Evolutionary conservation across 1,140 invertebrate genomes (phyloP).

Genomic region (Andricus grossulariae): DNA sequence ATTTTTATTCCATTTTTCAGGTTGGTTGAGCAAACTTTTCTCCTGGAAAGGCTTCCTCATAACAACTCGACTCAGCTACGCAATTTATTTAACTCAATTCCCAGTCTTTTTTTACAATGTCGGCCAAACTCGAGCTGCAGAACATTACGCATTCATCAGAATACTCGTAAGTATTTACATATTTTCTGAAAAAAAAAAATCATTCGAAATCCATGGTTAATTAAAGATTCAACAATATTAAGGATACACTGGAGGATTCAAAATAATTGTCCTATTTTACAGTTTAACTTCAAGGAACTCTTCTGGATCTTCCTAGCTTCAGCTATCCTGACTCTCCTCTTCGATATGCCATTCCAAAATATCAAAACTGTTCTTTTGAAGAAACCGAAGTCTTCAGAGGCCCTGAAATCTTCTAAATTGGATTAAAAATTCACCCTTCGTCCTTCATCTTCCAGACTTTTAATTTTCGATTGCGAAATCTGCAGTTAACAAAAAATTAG

Average conservation of each 20-base stretch:
- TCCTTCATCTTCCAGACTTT: neutral
- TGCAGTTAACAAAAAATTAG: no score
- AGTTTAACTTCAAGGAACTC: conserved; percentile 79
- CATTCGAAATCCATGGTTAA: neutral
- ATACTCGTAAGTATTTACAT: conserved; percentile 71
- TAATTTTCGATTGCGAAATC: no score
- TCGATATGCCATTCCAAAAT: conserved; percentile 83
- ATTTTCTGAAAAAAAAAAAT: conserved; percentile 6
- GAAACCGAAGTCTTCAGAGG: conserved; percentile 36
- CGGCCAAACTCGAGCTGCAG: conserved; percentile 76
- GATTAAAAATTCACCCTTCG: conserved; percentile 49
- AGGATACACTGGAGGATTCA: conserved; percentile 2
- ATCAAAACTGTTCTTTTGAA: conserved; percentile 76
- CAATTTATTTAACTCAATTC: conserved; percentile 82
- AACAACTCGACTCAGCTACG: conserved; percentile 80
- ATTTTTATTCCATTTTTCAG: conserved; percentile 60
- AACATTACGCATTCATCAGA: conserved; percentile 76
- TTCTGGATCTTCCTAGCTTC: conserved; percentile 78
- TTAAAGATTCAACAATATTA: neutral
- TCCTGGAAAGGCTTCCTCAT: conserved; percentile 80
- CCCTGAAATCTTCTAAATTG: conserved; percentile 52
- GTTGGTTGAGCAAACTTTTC: conserved; percentile 74
- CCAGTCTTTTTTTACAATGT: conserved; percentile 83
- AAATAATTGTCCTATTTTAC: conserved; percentile 55
- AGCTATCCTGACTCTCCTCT: conserved; percentile 79